These are phyloP conservation scores for Elachura formosa DNA, from an alignment of 2,113 vertebrate genomes.

Conservation along the genomic window DNA sequence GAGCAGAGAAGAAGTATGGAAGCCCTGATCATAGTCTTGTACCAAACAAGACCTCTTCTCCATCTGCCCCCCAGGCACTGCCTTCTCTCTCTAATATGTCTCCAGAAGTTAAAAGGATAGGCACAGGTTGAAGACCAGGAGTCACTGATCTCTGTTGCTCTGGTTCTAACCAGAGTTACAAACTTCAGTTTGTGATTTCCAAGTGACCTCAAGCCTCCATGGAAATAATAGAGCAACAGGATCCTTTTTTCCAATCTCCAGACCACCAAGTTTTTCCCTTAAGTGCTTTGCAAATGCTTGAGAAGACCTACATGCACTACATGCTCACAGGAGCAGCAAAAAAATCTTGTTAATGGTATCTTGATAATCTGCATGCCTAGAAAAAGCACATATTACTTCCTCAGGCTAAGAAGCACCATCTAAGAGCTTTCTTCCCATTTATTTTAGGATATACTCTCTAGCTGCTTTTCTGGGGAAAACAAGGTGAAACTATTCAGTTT, in stretches of 20 bases:
- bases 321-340: background rate
- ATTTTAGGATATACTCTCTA: background rate
- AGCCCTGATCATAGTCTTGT: background rate
- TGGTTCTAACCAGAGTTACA: background rate
- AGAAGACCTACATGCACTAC: background rate
- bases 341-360: background rate
- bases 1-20: background rate
- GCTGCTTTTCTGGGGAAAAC: background rate
- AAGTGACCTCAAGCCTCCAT: background rate
- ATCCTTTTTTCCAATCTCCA: background rate
- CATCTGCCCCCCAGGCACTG: background rate
- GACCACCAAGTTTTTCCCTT: background rate
- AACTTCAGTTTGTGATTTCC: background rate
- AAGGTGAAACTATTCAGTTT: background rate
- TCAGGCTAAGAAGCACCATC: background rate
- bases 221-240: background rate
- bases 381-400: background rate
- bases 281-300: background rate
- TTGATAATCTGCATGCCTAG: background rate
- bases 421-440: background rate
- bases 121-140: background rate
- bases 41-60: background rate
- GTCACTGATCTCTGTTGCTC: background rate
- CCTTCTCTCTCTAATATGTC: background rate
- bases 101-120: background rate